Conservation (phyloP, 2,888 invertebrate species). For the Antitype chi region DNA sequence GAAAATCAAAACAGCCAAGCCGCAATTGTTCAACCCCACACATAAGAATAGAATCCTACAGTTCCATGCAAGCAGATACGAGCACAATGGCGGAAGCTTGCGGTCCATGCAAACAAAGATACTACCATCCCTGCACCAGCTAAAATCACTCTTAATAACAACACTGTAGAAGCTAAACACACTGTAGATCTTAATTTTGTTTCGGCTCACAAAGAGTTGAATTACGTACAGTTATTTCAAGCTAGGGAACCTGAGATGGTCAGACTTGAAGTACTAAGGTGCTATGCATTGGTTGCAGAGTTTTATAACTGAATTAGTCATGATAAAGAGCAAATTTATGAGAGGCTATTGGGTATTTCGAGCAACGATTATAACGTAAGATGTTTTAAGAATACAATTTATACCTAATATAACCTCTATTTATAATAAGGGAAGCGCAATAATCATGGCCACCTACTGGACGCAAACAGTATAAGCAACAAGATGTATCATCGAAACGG, state of each 20-base stretch:
- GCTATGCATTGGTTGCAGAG: constrained; percentile 35
- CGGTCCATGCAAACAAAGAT: constrained; percentile 68
- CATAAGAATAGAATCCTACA: constrained; percentile 66
- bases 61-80: constrained; percentile 73
- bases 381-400: not conserved
- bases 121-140: constrained; percentile 20
- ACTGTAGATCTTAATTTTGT: constrained; percentile 59
- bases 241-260: constrained; percentile 73
- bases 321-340: not conserved
- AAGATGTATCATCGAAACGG: not conserved
- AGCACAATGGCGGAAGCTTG: constrained; percentile 78
- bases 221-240: constrained; percentile 77
- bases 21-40: constrained; percentile 59
- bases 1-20: constrained; percentile 54
- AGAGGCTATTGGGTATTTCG: not conserved
- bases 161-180: constrained; percentile 63
- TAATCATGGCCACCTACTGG: too few relatives aligned
- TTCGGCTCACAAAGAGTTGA: constrained; percentile 70
- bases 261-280: constrained; percentile 49
- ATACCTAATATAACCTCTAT: not conserved
- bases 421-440: not conserved
- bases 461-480: not conserved
- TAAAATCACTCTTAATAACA: constrained; percentile 63
- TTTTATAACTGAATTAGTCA: constrained; percentile 11
- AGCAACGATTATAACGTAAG: not conserved